These are phyloP conservation scores for Poecile atricapillus DNA, from an alignment of 2,113 vertebrate species.

Conservation along the genomic window DNA sequence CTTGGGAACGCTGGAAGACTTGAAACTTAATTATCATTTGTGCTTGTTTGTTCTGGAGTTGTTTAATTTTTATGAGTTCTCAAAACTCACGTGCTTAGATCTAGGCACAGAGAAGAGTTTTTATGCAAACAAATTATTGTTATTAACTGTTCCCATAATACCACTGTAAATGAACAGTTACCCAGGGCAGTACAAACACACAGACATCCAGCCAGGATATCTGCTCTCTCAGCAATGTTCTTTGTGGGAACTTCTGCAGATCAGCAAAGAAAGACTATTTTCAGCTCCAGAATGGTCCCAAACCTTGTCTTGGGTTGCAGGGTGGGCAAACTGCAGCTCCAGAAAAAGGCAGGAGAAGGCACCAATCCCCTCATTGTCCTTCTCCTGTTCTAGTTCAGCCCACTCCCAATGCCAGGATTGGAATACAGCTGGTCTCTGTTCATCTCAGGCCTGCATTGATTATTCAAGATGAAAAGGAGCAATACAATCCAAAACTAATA, in stretches of 20 bases:
- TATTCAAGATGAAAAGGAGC: neutral
- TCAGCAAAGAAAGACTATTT: neutral
- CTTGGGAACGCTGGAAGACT: neutral
- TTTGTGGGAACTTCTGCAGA: neutral
- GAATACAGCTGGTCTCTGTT: neutral
- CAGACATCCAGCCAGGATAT: neutral
- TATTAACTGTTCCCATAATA: slow-evolving; percentile 18
- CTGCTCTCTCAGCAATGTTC: neutral
- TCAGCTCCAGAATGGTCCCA: neutral
- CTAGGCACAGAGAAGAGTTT: neutral
- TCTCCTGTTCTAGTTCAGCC: neutral
- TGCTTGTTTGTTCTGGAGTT: neutral
- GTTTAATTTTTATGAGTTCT: slow-evolving; percentile 16
- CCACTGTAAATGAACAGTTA: neutral
- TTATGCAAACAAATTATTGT: slow-evolving; percentile 26
- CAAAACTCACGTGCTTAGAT: neutral
- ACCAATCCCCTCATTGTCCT: neutral
- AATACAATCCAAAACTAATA: neutral
- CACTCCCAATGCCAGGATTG: neutral
- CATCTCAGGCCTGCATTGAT: neutral
- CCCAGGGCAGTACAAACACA: neutral
- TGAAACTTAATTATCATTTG: neutral
- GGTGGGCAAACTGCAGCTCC: neutral
- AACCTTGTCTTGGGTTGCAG: neutral
- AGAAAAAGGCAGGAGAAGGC: neutral